Evolutionary conservation across 1,140 invertebrate genomes (phyloP).

Genomic region (Wiebesia pumilae): DNA sequence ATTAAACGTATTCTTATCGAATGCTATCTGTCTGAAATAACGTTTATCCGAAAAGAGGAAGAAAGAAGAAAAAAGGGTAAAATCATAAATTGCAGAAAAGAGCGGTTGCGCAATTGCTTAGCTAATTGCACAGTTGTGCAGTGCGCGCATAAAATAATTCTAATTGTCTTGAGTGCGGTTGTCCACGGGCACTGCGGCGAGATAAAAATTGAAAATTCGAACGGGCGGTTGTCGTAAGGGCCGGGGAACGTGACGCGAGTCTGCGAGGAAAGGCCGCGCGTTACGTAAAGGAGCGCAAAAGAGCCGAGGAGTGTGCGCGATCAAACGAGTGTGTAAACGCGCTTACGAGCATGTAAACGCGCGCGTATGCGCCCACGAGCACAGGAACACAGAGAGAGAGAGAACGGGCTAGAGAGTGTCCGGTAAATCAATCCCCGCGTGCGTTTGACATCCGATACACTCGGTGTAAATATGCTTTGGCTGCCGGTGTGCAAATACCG

Average conservation of each 20-base stretch:
- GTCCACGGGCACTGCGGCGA: neutral
- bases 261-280: neutral
- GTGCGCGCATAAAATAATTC: neutral
- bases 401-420: slow-evolving; percentile 30
- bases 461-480: slow-evolving; percentile 18
- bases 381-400: neutral
- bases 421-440: slow-evolving; percentile 60
- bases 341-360: neutral
- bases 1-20: neutral
- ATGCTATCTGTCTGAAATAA: neutral
- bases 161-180: neutral
- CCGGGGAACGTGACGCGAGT: no score
- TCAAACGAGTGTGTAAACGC: slow-evolving; percentile 54
- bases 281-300: slow-evolving; percentile 53
- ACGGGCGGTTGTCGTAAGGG: neutral
- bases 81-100: neutral
- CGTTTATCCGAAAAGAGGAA: neutral
- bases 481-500: neutral
- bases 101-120: neutral
- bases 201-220: neutral
- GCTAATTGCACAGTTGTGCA: neutral
- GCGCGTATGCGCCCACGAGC: neutral
- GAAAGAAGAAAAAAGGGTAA: neutral
- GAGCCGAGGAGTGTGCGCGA: slow-evolving; percentile 44
- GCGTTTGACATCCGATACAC: slow-evolving; percentile 37